Evolutionary conservation across 2,888 invertebrate species (phyloP).

Genomic region (Sarcophaga variegata): DNA sequence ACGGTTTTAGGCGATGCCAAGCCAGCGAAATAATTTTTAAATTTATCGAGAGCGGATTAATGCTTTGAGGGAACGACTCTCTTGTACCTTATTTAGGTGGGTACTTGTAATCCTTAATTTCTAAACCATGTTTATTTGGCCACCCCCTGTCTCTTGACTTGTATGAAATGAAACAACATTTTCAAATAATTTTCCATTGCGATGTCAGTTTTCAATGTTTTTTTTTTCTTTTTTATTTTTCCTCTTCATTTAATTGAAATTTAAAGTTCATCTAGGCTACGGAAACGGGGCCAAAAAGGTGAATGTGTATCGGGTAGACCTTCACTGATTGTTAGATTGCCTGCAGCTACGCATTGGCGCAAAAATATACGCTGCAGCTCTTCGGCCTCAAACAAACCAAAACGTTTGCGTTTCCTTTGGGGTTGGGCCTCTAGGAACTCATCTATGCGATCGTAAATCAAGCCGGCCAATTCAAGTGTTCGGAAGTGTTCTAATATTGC

Average conservation of each 20-base stretch:
- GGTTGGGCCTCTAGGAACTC: conserved; percentile 69
- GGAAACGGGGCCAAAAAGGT: conserved; percentile 60
- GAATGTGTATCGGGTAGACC: conserved; percentile 57
- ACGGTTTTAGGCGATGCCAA: background rate
- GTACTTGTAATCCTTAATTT: conserved; percentile 31
- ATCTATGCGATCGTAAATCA: conserved; percentile 96
- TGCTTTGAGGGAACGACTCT: background rate
- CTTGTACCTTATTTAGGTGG: background rate
- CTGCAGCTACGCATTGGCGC: conserved; percentile 73
- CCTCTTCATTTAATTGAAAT: conserved; percentile 32
- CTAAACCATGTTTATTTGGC: background rate
- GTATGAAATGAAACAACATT: conserved; percentile 42
- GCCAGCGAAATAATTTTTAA: background rate
- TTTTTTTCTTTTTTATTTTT: too few species aligned
- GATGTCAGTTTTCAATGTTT: background rate
- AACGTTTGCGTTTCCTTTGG: conserved; percentile 72
- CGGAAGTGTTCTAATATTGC: conserved; percentile 91
- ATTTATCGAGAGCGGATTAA: background rate
- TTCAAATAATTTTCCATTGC: conserved; percentile 37
- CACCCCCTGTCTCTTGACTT: background rate
- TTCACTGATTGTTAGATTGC: conserved; percentile 48
- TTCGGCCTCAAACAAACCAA: conserved; percentile 73
- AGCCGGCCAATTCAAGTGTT: conserved; percentile 93
- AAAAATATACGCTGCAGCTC: conserved; percentile 75
- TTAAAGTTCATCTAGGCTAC: conserved; percentile 50